Conservation (phyloP, 2,888 invertebrate genomes). For the Lasioglossum malachurum region DNA sequence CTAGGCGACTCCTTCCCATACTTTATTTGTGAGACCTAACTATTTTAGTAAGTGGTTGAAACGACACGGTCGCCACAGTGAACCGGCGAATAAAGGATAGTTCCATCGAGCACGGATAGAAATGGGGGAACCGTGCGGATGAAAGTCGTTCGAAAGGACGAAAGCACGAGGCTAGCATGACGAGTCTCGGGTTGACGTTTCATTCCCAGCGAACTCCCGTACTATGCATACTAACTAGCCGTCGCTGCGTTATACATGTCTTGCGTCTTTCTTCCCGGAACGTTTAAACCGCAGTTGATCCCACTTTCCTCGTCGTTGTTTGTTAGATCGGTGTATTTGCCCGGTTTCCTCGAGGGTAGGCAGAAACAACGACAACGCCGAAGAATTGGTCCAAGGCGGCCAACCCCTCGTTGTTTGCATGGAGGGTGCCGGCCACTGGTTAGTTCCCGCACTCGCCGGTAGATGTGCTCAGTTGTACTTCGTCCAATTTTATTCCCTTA, state of each 20-base stretch:
- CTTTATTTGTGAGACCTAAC: neutral
- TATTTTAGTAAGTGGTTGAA: constrained; percentile 5
- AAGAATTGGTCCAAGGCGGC: constrained; percentile 59
- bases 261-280: constrained; percentile 59
- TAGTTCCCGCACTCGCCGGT: constrained; percentile 71
- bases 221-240: constrained; percentile 84
- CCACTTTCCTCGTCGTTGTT: constrained; percentile 33
- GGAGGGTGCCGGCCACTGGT: constrained; percentile 70
- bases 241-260: constrained; percentile 78
- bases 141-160: constrained; percentile 76
- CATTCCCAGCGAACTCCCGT: constrained; percentile 84
- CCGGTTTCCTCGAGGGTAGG: constrained; percentile 70
- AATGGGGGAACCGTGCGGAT: constrained; percentile 67
- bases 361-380: constrained; percentile 58
- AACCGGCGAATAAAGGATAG: constrained; percentile 43
- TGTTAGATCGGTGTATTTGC: constrained; percentile 60
- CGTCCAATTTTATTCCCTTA: constrained; percentile 32
- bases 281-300: constrained; percentile 40
- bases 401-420: constrained; percentile 65
- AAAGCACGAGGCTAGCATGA: constrained; percentile 82
- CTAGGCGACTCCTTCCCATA: neutral
- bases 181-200: constrained; percentile 84
- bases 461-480: constrained; percentile 75
- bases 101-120: constrained; percentile 54
- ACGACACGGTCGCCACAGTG: constrained; percentile 19